Conservation (phyloP, 2,888 invertebrate genomes). For the Meiosimyza decipiens region DNA sequence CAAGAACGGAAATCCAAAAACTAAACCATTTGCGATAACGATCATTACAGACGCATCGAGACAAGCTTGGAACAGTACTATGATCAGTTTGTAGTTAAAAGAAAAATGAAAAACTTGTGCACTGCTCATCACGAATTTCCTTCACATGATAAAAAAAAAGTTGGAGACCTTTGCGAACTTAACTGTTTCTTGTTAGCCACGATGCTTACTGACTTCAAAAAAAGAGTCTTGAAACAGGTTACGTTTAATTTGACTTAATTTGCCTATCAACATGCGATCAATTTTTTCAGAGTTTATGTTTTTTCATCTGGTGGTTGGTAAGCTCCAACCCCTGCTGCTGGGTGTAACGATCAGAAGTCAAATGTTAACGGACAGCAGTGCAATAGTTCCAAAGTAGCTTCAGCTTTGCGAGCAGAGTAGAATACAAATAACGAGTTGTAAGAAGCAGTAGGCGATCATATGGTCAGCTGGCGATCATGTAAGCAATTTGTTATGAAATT, state of each 20-base stretch:
- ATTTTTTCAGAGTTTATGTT: slow-evolving; percentile 38
- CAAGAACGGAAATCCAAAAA: slow-evolving; percentile 32
- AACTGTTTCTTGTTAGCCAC: slow-evolving; percentile 32
- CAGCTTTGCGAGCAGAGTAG: not conserved
- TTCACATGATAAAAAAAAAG: slow-evolving; percentile 18
- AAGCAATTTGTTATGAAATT: slow-evolving; percentile 10
- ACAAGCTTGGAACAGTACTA: slow-evolving; percentile 38
- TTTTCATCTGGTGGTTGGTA: no score
- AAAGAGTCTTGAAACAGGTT: slow-evolving; percentile 53
- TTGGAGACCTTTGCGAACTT: slow-evolving; percentile 35
- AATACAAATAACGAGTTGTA: no score
- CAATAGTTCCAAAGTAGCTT: not conserved
- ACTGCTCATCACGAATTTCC: slow-evolving; percentile 57
- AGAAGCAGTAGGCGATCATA: slow-evolving; percentile 6
- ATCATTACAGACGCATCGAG: slow-evolving; percentile 28
- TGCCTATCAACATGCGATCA: slow-evolving; percentile 63
- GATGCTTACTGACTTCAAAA: slow-evolving; percentile 9
- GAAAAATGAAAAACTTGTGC: slow-evolving; percentile 31
- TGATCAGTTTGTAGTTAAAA: no score
- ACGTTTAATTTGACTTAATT: slow-evolving; percentile 56
- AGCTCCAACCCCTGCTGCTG: no score
- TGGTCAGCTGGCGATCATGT: slow-evolving; percentile 14
- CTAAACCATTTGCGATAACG: slow-evolving; percentile 29
- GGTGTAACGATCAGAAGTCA: slow-evolving; percentile 17
- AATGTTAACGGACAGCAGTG: slow-evolving; percentile 29